A percentile compares a stretch with the other conserved stretches of the same genome.
Evolutionary conservation across 2,113 vertebrate genomes (phyloP).

Genomic region (Phodopus roborovskii): DNA sequence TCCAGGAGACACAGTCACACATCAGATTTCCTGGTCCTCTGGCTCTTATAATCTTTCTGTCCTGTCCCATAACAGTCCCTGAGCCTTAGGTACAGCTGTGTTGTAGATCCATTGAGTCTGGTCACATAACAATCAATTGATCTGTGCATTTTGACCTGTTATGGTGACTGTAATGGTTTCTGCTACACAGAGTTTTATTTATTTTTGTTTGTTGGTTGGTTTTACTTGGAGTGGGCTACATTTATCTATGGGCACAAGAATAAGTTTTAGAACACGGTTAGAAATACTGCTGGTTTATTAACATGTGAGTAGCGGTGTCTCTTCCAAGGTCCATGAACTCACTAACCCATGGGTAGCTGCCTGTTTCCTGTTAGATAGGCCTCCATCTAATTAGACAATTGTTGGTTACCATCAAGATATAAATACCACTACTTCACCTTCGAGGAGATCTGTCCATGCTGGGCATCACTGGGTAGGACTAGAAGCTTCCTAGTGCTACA

Average conservation of each 20-base stretch:
- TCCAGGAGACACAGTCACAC: neutral
- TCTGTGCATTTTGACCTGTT: neutral
- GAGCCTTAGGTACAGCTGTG: neutral
- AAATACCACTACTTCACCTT: neutral
- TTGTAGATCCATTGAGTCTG: neutral
- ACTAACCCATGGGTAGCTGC: neutral
- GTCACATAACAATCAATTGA: neutral
- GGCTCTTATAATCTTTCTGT: neutral
- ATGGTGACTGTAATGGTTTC: neutral
- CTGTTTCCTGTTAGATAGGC: neutral
- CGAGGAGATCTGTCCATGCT: neutral
- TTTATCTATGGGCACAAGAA: neutral
- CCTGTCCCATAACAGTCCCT: neutral
- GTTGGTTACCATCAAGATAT: neutral
- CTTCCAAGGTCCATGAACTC: neutral
- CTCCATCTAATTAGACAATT: neutral
- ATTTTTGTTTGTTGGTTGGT: no score
- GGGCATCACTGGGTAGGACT: neutral
- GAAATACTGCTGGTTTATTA: neutral
- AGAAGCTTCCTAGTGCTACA: no score
- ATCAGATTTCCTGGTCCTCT: neutral
- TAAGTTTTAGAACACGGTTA: neutral
- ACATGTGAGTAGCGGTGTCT: neutral
- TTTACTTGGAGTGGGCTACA: neutral
- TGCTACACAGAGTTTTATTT: neutral